Percentiles rank a stretch among this genome's conserved stretches.
These are phyloP conservation scores for Drosophila ironensis DNA, from an alignment of 1,140 invertebrate genomes.

Conservation along the genomic window DNA sequence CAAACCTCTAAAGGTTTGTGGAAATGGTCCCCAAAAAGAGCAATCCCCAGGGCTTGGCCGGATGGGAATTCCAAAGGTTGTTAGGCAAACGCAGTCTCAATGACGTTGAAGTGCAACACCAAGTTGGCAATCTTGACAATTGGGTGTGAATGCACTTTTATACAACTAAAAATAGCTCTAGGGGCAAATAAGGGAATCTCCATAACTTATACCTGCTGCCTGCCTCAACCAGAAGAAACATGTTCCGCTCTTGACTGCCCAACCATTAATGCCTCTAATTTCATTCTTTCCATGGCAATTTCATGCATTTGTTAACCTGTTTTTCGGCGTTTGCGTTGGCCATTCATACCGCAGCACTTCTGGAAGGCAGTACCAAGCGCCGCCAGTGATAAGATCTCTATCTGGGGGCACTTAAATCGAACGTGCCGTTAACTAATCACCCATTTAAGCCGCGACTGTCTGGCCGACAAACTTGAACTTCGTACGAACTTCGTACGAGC, in stretches of 20 bases:
- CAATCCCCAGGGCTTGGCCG: slow-evolving; percentile 7
- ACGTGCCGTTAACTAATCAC: slow-evolving; percentile 64
- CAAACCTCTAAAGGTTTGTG: slow-evolving; percentile 10
- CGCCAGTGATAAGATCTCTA: slow-evolving; percentile 32
- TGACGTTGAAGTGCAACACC: not conserved
- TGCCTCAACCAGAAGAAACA: too few relatives aligned
- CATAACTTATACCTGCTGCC: too few relatives aligned
- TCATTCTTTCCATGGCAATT: too few relatives aligned
- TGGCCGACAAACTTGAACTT: slow-evolving; percentile 60
- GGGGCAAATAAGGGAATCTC: too few relatives aligned
- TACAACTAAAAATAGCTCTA: not conserved
- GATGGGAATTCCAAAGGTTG: not conserved
- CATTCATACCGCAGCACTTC: too few relatives aligned
- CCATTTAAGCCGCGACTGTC: slow-evolving; percentile 36
- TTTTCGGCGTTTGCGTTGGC: not conserved
- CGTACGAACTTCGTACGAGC: too few relatives aligned
- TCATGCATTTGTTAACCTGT: not conserved
- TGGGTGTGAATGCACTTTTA: not conserved
- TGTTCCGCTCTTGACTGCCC: not conserved
- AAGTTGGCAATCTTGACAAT: not conserved
- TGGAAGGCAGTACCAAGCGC: slow-evolving; percentile 25
- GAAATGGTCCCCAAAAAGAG: not conserved
- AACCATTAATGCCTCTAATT: not conserved
- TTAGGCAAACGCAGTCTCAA: not conserved
- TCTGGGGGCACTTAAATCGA: slow-evolving; percentile 40